A percentile compares a stretch with the other conserved stretches of the same genome.
phyloP scores from a whole-genome alignment of 2,113 vertebrate species.

The Onychostoma macrolepis region DNA sequence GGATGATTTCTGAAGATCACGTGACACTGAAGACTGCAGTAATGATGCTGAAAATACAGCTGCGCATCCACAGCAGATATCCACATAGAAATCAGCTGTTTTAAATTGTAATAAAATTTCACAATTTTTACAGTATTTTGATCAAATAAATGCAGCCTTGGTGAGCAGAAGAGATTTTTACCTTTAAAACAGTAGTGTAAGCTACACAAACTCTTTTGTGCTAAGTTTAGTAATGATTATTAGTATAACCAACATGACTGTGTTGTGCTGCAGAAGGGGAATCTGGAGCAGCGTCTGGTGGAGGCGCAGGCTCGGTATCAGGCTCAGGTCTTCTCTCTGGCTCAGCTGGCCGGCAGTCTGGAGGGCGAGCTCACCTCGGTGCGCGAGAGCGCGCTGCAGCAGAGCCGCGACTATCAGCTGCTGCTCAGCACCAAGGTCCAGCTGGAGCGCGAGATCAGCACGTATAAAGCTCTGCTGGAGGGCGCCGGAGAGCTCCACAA shows the following conservation, averaged over 20 bases:
- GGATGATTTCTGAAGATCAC: background rate
- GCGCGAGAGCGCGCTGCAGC: background rate
- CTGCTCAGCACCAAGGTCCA: constrained; percentile 60
- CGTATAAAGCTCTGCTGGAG: constrained; percentile 59
- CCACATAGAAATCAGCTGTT: background rate
- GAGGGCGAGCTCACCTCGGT: constrained; percentile 54
- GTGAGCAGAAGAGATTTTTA: too few species aligned
- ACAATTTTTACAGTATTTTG: background rate
- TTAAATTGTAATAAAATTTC: background rate
- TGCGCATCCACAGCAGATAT: background rate
- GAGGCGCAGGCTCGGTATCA: constrained; percentile 45
- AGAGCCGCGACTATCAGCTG: constrained; percentile 56
- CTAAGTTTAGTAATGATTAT: too few species aligned
- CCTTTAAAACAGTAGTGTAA: too few species aligned
- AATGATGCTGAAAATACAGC: background rate
- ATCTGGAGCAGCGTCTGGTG: constrained; percentile 49
- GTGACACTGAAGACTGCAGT: background rate
- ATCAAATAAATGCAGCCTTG: too few species aligned
- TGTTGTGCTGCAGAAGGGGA: constrained; percentile 50
- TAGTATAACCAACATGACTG: background rate
- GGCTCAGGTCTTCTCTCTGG: constrained; percentile 33
- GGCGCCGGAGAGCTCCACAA: constrained; percentile 15
- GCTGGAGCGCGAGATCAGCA: constrained; percentile 63
- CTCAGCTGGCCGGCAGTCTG: constrained; percentile 18
- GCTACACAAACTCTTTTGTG: too few species aligned